Conservation (phyloP, 2,113 vertebrate species). For the Gnathonemus longibarbis region DNA sequence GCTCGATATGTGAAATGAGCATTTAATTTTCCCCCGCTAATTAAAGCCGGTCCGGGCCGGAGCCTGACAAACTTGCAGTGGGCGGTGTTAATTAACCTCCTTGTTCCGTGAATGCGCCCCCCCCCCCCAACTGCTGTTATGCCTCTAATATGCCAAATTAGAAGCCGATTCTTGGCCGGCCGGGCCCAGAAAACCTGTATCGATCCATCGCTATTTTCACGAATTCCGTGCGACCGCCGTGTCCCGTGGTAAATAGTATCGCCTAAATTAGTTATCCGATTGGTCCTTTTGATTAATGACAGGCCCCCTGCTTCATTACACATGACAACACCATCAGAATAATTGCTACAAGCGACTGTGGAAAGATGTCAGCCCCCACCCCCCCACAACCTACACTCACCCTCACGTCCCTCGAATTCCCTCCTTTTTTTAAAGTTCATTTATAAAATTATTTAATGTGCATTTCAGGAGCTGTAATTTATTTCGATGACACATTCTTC, state of each 20-base stretch:
- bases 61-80: conserved; percentile 44
- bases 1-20: conserved; percentile 32
- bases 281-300: conserved; percentile 87
- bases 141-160: conserved; percentile 53
- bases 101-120: conserved; percentile 40
- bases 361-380: conserved; percentile 56
- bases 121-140: conserved; percentile 43
- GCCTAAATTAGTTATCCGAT: conserved; percentile 91
- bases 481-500: conserved; percentile 82
- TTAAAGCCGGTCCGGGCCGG: conserved; percentile 43
- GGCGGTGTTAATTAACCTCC: conserved; percentile 49
- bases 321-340: conserved; percentile 83
- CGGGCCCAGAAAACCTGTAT: conserved; percentile 68
- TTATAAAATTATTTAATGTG: conserved; percentile 87
- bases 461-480: conserved; percentile 75
- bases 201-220: conserved; percentile 74
- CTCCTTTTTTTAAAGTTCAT: conserved; percentile 76
- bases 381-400: conserved; percentile 51
- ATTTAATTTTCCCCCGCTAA: conserved; percentile 36
- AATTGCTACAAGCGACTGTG: conserved; percentile 59
- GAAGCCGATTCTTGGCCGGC: conserved; percentile 49
- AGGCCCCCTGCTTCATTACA: conserved; percentile 73
- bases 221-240: conserved; percentile 77
- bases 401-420: conserved; percentile 31
- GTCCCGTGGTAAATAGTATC: conserved; percentile 82